These are phyloP conservation scores for Rhopalosiphum nymphaeae DNA, from an alignment of 2,888 invertebrate genomes.

Conservation along the genomic window DNA sequence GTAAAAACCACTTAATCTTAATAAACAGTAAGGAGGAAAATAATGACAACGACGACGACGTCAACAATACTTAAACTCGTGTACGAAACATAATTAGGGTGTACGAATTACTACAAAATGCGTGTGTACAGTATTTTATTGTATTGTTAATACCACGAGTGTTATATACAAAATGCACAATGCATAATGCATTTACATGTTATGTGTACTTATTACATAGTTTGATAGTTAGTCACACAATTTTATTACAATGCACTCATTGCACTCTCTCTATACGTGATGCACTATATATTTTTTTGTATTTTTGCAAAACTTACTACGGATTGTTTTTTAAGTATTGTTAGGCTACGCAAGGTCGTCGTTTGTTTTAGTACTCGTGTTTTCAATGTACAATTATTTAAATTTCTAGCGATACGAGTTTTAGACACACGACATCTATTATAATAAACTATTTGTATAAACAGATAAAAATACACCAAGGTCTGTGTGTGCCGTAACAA, in stretches of 20 bases:
- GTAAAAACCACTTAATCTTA: neutral
- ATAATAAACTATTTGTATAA: neutral
- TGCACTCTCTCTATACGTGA: neutral
- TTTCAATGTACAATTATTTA: neutral
- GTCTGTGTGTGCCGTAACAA: neutral
- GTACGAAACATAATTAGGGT: neutral
- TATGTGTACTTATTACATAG: neutral
- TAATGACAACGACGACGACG: neutral
- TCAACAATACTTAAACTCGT: neutral
- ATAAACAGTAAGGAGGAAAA: neutral
- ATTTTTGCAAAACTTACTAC: too few relatives aligned
- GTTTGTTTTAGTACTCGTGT: neutral
- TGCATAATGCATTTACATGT: neutral
- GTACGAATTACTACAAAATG: neutral
- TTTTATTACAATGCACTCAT: neutral
- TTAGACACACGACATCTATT: neutral
- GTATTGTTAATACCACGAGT: neutral
- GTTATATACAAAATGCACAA: neutral
- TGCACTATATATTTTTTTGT: neutral
- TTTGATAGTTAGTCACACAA: neutral
- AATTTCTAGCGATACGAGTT: neutral
- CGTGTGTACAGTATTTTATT: neutral
- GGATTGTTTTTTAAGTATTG: neutral
- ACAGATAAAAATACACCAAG: neutral
- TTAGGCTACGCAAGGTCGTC: neutral